Base-by-base conservation (phyloP, 1,140 invertebrate species). In the Polypedilum pembai region DNA sequence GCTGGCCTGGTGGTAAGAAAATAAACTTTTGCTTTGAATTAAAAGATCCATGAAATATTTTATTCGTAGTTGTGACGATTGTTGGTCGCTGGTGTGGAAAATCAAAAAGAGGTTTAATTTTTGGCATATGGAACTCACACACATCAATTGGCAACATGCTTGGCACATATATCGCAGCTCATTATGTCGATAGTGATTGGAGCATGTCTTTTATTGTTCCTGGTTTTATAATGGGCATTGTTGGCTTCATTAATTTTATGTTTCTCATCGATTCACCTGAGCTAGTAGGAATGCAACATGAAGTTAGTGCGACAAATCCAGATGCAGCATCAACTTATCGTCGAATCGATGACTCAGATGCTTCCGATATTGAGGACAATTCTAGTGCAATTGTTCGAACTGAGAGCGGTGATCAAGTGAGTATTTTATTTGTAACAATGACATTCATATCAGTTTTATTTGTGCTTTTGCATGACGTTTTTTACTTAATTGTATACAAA, bases 71-170 rank as follows among this genome's bases (percentile, higher is more conserved):
- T 0, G 95, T 99, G 0, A 90, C 95, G 10, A 90, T 94, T 8
- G 89, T 99, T 20, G 93, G 93, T 10, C 95, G 98, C 80, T 99
- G 96, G 96, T 98, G 95, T 84, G 95, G 95, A 0, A 95, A 93
- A 83, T 87, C 89, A 18, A 95, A 94, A 81, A 85, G 89, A 81
- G 96, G 96, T 20, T 83, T 98, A 7, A 95, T 98, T 76, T 98
- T 98, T 83, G 96, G 96, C 12, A 86, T 98, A 12, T 99, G 87
- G 96, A 98, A 98, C 83, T 96, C 95, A 1, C 96, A 98, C 78
- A 98, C 96, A 0, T 96, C 94, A 0, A 86, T 98, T 10, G 96
- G 96, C 40, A 98, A 98, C 82, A 98, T 98, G 80, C 80, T 98
- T 73, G 96, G 93, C 45, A 87, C 89, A 0, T 76, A 95, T 4